Base-by-base conservation (phyloP, 2,888 invertebrate genomes). In the Acronicta leporina region DNA sequence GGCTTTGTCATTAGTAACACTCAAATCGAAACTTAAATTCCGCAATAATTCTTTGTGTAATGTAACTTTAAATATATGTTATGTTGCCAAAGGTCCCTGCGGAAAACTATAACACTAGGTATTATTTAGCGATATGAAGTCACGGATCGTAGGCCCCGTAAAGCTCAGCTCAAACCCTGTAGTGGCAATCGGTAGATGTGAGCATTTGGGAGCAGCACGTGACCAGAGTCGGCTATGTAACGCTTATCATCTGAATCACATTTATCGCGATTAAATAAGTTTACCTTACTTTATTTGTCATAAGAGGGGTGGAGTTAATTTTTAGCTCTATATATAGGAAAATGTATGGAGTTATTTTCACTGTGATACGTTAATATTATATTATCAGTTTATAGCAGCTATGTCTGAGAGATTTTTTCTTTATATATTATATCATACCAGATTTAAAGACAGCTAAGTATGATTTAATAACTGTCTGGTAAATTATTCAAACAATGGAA, bases 171-270 rank as follows among this genome's bases (percentile, higher is more conserved):
- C 81, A 75, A 81, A 42, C 30, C n/a, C 81, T 74, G 76, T 84
- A 82, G 82, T 83, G 77, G 81, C 83, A 85, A 87, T 86, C 84
- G 85, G 76, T 80, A 80, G 79, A 80, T 80, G 85, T 73, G 77
- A 75, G 75, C 69, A 71, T 77, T 78, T 75, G 71, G 77, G 74
- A 73, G 66, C 68, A 67, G 77, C 68, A 76, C 82, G 76, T 84
- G 81, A 82, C 77, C 60, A 42, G 79, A 56, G 63, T 79, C 59
- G 47, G 59, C 40, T 75, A 79, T 73, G 71, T 69, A 59, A 58
- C 65, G 48, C 53, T 67, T 66, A 62, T 60, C 68, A 67, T 70
- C 63, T 69, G 63, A 67, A 68, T 73, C 60, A 60, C 74, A 64
- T 71, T 75, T 77, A 77, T 73, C 53, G 66, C 48, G 48, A 61